Evolutionary conservation across 2,888 invertebrate genomes (phyloP), one percentile per base, ranked within the genome.

Genomic region (Drosophila phalerata): DNA sequence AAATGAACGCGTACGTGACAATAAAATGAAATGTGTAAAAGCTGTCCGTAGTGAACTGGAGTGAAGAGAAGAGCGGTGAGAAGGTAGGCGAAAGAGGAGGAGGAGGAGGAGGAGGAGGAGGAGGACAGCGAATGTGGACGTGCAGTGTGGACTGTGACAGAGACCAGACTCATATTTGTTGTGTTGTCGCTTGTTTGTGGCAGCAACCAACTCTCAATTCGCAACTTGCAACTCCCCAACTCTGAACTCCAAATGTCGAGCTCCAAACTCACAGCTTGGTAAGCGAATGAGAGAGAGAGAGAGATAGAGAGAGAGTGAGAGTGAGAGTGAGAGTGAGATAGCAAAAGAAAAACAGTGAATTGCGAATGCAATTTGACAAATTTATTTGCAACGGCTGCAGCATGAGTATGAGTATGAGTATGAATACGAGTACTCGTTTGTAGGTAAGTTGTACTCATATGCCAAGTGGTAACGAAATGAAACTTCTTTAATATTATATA

Each of bases 11-110:
- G 79, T 81, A 90, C 87, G 90, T 90, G 88, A 88, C 89, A 88
- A 90, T 85, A 88, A 88, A 88, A 87, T 78, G 89, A 87, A 88
- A 84, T 88, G 89, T 88, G 81, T 86, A 81, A 84, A 74, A 68
- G 73, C 72, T 69, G 80, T 63, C 62, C 52, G 56, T 73, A 71
- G 72, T 32, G 49, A 68, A 66, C 52, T 69, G 38, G 38, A 49
- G 62, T 43, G 62, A 42, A 37, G 48, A 15, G 30, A 5, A 5
- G 32, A 43, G 11, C 9, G 28, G 42, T 0, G 28, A 19, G 28
- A 17, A n/a, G 8, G 37, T 38, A n/a, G 49, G 5, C 37, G 2
- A 1, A 6, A 15, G n/a, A 25, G 8, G 1, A 28, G 28, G 6
- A 5, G 25, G 17, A 13, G 10, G n/a, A 13, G 47, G 13, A 43